Base-by-base conservation (phyloP, 2,888 invertebrate genomes). In the Drosophila austrosaltans region DNA sequence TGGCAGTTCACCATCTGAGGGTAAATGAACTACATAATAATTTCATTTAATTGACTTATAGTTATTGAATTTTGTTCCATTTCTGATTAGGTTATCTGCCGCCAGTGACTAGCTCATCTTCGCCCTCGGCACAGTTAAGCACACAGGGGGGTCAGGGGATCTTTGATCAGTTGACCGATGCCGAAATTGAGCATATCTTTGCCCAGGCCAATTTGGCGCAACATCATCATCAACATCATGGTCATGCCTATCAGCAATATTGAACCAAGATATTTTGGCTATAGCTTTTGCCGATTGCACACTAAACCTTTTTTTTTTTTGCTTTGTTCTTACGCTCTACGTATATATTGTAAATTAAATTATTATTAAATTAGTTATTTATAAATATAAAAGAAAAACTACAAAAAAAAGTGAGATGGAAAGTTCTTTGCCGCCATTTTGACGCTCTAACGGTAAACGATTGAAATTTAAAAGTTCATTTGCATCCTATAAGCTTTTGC, bases 171-270 rank as follows among this genome's bases (percentile, higher is more conserved):
- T 79, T 91, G 2, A 89, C 78, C 65, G 90, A 90, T 61, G 81
- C 83, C 25, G 91, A 91, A 63, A 89, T 91, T 66, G 90, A 91
- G 42, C 82, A 91, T 44, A 90, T 91, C 62, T 91, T 91, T 36
- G 78, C 88, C 30, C 91, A 91, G 78, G 91, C 91, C 36, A 86
- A 77, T 62, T 66, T 89, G 53, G 90, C 88, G 3, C 83, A 87
- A 6, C 88, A 90, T 39, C 78, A 82, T 6, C 81, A 86, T 3
- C 81, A 81, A 20, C 79, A 79, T 28, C 76, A 77, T 30, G 44
- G 69, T 1, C 65, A 78, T 7, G 58, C 66, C 22, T 82, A 85
- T 63, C 82, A 87, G 22, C 78, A 77, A 56, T 79, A 83, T 61
- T 87, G 30, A 71, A 22, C 25, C 48, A 22, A n/a, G 32, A 25